Percentiles rank a stretch among this genome's conserved stretches.
phyloP scores from a whole-genome alignment of 2,113 vertebrate species.

The Orientallactaga bullata region DNA sequence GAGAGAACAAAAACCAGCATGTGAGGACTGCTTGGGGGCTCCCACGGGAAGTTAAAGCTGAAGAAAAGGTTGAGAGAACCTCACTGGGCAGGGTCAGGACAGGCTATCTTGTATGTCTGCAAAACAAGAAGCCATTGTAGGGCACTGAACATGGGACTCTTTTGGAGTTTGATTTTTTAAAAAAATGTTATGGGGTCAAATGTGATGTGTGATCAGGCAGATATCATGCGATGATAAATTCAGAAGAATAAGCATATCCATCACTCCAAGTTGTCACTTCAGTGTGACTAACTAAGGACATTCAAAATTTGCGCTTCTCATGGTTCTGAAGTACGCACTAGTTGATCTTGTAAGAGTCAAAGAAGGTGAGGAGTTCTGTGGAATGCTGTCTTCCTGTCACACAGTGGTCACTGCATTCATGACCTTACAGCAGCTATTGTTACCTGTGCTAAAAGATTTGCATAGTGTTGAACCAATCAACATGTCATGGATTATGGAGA shows the following conservation, averaged over 20 bases:
- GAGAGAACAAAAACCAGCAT: background rate
- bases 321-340: no score
- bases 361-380: no score
- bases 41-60: rapidly evolving
- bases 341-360: background rate
- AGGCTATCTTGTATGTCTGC: background rate
- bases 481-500: no score
- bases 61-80: background rate
- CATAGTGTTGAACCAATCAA: no score
- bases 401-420: no score
- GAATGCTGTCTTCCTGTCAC: no score
- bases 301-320: background rate
- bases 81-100: background rate
- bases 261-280: background rate
- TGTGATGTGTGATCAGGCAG: background rate
- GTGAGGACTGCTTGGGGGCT: rapidly evolving
- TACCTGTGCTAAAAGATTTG: no score
- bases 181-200: background rate
- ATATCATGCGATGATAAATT: background rate
- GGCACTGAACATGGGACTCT: background rate
- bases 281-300: background rate
- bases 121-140: background rate
- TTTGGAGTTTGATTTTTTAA: background rate
- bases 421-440: no score
- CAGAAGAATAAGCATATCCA: background rate